Base-by-base conservation (phyloP, 2,888 invertebrate species). In the Therioaphis trifolii region DNA sequence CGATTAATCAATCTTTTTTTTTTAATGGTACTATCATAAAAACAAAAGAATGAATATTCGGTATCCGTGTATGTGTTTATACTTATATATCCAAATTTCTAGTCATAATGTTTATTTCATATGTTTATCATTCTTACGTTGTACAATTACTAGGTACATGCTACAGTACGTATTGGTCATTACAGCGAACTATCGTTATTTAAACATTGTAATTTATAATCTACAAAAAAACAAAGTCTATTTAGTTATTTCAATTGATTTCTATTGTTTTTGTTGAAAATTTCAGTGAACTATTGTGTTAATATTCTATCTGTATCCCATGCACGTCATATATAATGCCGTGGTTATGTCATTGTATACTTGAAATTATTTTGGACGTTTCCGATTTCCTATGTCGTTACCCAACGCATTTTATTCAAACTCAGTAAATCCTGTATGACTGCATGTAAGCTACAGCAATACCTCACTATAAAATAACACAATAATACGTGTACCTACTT, bases 151-250 rank as follows among this genome's bases (percentile, higher is more conserved):
- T 52, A 46, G n/a, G n/a, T 43, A 49, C n/a, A 46, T 46, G 14
- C 1, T 71, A 71, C n/a, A 69, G 29, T 21, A 24, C 15, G 27
- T n/a, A 71, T 49, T 15, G 18, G 46, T 27, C 27, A 49, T 71
- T 27, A 24, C n/a, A 43, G 27, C 52, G 4, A 7, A 27, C 27
- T 21, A 21, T 40, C 35, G 40, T 74, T 11, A 11, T 74, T 55
- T 58, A 40, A 74, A 40, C 55, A 55, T 55, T 74, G 55, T 74
- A 55, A 74, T 74, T 74, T 74, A 40, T 40, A 24, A 24, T 58
- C 29, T 58, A 18, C 21, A 21, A 40, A 24, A 24, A 35, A 58
- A 40, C 21, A 1, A 35, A 74, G 55, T 74, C 21, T 58, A 74
- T 74, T 21, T 15, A 58, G 14, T 40, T 40, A 40, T 55, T 55